These are phyloP conservation scores for Nyctalus aviator DNA, from an alignment of 2,797 vertebrate genomes.

Conservation along the genomic window DNA sequence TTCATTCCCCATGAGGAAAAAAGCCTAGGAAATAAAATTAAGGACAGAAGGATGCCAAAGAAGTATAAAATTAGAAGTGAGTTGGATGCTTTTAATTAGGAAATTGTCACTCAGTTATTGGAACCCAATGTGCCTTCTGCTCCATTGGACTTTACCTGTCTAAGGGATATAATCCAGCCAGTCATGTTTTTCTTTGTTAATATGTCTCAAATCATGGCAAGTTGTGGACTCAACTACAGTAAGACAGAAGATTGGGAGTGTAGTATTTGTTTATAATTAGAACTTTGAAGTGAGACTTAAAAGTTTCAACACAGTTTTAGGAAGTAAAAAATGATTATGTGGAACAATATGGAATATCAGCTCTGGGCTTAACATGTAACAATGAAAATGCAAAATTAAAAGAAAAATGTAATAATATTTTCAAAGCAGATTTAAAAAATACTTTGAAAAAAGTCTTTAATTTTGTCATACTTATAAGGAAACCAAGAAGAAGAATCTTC, in stretches of 20 bases:
- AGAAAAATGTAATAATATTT: neutral
- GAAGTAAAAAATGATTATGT: slow-evolving; percentile 14
- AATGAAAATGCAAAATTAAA: neutral
- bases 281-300: slow-evolving; percentile 19
- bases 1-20: slow-evolving; percentile 53
- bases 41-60: slow-evolving; percentile 33
- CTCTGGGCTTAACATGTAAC: neutral
- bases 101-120: neutral
- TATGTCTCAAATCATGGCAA: neutral
- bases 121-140: neutral
- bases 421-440: slow-evolving; percentile 39
- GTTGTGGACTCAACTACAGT: neutral
- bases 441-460: neutral
- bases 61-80: slow-evolving; percentile 58
- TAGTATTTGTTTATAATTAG: slow-evolving; percentile 16
- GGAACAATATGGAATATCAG: slow-evolving; percentile 1
- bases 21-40: slow-evolving; percentile 63
- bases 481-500: neutral
- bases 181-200: neutral
- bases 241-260: neutral
- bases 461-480: neutral
- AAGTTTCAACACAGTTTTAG: neutral
- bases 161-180: neutral
- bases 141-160: neutral
- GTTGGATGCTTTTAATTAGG: slow-evolving; percentile 34